Conservation (phyloP, 2,888 invertebrate genomes). For the Zygogramma bicolorata region DNA sequence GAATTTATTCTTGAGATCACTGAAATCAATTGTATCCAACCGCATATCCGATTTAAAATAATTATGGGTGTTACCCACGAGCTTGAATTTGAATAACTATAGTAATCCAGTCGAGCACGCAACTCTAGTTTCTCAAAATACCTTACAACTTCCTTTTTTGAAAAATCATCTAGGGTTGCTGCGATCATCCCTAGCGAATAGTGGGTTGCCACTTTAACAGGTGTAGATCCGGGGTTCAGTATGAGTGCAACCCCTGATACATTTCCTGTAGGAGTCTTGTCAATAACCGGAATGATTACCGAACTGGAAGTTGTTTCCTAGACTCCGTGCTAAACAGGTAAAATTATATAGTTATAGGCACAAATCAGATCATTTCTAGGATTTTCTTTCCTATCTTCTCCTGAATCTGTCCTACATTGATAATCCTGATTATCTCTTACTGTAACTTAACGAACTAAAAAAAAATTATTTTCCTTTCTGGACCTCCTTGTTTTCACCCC, state of each 20-base stretch:
- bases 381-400: not conserved
- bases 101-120: not conserved
- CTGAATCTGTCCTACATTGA: too few relatives aligned
- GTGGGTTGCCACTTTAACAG: not conserved
- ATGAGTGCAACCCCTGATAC: not conserved
- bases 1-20: not conserved
- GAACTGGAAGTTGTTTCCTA: not conserved
- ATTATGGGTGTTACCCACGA: not conserved
- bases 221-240: not conserved
- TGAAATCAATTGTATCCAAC: not conserved
- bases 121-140: constrained; percentile 14
- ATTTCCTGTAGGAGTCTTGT: too few relatives aligned
- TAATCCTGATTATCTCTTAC: not conserved
- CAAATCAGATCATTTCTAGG: not conserved
- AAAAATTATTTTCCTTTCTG: not conserved
- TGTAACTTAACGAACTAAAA: not conserved
- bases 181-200: constrained; percentile 6
- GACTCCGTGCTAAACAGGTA: not conserved
- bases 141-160: constrained; percentile 3
- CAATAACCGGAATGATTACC: not conserved
- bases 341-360: not conserved
- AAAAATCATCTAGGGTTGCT: constrained; percentile 4
- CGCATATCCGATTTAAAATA: not conserved
- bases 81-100: not conserved
- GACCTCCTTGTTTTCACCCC: not conserved